These are phyloP conservation scores for Synanthedon andrenaeformis DNA, from an alignment of 2,888 invertebrate species.

Conservation along the genomic window DNA sequence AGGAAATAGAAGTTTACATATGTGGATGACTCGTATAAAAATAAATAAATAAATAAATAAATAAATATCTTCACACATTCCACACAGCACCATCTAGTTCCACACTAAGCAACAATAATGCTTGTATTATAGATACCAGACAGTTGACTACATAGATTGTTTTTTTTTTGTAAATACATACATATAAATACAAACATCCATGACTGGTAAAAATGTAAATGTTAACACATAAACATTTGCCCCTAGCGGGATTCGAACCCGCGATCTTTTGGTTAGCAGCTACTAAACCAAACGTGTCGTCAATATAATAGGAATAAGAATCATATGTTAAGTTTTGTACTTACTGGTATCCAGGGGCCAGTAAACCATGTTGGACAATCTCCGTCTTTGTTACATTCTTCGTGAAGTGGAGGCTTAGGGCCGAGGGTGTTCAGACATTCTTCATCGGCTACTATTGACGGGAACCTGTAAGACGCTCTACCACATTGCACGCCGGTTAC, in stretches of 20 bases:
- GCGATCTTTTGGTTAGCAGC: constrained; percentile 1
- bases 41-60: background rate
- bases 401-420: constrained; percentile 75
- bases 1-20: background rate
- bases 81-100: no score
- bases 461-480: constrained; percentile 43
- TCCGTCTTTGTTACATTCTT: constrained; percentile 81
- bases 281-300: no score
- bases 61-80: no score
- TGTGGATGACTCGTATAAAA: constrained; percentile 1
- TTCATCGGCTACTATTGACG: constrained; percentile 79
- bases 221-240: no score
- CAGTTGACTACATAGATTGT: no score
- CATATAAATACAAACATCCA: no score
- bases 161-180: no score
- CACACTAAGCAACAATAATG: no score
- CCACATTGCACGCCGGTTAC: constrained; percentile 1
- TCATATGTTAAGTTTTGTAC: constrained; percentile 15
- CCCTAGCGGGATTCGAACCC: no score
- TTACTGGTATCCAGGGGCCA: constrained; percentile 91
- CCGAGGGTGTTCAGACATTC: constrained; percentile 78
- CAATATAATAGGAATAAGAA: no score
- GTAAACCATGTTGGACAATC: constrained; percentile 89
- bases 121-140: no score
- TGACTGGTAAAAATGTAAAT: no score